phyloP scores from a whole-genome alignment of 1,140 invertebrate species.

The Acromyrmex heyeri region DNA sequence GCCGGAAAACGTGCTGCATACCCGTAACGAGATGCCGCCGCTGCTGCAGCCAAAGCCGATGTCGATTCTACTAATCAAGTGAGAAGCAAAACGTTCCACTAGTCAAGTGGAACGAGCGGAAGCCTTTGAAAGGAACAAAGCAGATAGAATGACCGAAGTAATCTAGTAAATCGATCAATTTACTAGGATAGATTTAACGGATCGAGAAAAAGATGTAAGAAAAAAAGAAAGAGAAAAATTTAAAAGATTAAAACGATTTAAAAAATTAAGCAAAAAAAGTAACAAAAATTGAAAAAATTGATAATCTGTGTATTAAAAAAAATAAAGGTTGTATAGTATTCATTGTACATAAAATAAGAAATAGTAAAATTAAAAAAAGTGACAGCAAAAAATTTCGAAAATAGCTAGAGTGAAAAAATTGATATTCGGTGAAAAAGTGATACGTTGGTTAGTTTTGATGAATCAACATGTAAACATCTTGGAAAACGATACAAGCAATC shows the following conservation, averaged over 20 bases:
- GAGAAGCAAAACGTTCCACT: constrained; percentile 26
- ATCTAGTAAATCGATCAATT: background rate
- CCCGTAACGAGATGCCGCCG: constrained; percentile 32
- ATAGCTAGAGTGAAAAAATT: background rate
- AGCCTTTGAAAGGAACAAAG: background rate
- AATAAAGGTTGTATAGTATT: background rate
- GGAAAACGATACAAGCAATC: too few relatives aligned
- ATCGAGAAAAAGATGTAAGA: background rate
- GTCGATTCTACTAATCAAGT: constrained; percentile 32
- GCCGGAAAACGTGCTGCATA: constrained; percentile 53
- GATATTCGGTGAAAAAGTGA: too few relatives aligned
- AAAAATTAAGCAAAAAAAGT: background rate
- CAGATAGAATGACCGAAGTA: background rate
- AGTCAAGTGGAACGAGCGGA: constrained; percentile 1
- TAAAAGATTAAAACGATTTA: background rate
- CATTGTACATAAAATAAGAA: too few relatives aligned
- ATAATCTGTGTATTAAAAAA: background rate
- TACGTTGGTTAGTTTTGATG: too few relatives aligned
- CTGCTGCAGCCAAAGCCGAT: background rate
- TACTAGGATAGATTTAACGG: background rate
- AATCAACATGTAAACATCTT: too few relatives aligned
- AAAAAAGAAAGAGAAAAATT: background rate
- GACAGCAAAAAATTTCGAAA: background rate
- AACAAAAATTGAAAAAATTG: background rate
- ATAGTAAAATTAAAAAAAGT: background rate